Base-by-base conservation (phyloP, 2,797 vertebrate species). In the Darevskia mixta region DNA sequence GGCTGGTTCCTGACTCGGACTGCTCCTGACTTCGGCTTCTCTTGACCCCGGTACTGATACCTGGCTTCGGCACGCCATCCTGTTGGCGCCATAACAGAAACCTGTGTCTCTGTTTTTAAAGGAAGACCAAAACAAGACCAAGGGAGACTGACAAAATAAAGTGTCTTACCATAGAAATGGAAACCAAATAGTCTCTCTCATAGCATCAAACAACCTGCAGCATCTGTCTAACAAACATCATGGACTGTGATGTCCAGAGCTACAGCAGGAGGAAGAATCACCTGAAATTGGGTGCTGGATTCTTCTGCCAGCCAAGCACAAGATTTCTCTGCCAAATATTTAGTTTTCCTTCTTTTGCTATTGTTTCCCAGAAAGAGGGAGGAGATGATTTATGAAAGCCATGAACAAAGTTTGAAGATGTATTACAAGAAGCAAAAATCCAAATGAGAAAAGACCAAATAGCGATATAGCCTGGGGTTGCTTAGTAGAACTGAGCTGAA, bases 281-380 rank as follows among this genome's bases (percentile, higher is more conserved):
- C 69, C 69, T 71, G 69, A 71, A 71, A 71, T 4, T 71, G 69
- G 69, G 29, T 5, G 69, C 11, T 73, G 35, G 72, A 35, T 35
- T 73, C 35, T 64, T 64, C 5, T 64, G 17, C 61, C 61, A 18
- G 20, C 32, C 17, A 73, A 73, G 35, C 2, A 18, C 6, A 32
- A 73, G 8, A 73, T 38, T 17, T n/a, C 35, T 38, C 72, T 35
- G 6, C 32, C 32, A 43, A 64, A 20, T 58, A n/a, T 79, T 55
- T 27, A 55, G 29, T 78, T 49, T 38, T 8, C 15, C 49, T 10
- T 64, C 13, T 4, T 49, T 73, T 41, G 20, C 41, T 82, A 82
- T 29, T 67, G 64, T 55, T 3, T 20, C 89, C 87, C 20, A 86
- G 1, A 78, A 38, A 75, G 79, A 88, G 88, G 85, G 89, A 58